Evolutionary conservation across 2,888 invertebrate species (phyloP).

Genomic region (Philereme vetulata): DNA sequence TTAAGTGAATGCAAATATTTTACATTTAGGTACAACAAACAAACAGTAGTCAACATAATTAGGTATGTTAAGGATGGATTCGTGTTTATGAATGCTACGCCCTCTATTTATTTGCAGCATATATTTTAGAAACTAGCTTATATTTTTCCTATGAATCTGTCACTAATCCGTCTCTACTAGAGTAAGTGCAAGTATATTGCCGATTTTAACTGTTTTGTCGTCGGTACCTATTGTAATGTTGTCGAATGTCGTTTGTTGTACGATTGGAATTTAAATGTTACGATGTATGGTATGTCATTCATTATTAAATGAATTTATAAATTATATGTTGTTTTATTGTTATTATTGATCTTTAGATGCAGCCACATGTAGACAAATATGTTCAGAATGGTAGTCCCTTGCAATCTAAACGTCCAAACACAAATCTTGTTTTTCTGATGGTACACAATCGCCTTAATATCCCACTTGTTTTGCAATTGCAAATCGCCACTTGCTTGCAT

Average conservation of each 20-base stretch:
- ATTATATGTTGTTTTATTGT: conserved; percentile 42
- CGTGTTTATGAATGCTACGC: conserved; percentile 47
- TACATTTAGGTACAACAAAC: conserved; percentile 51
- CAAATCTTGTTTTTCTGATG: not conserved
- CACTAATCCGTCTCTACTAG: conserved; percentile 51
- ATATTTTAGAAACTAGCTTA: conserved; percentile 20
- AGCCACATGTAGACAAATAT: not conserved
- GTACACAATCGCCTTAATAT: conserved; percentile 5
- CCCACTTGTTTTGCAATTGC: conserved; percentile 19
- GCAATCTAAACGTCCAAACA: not conserved
- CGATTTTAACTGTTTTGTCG: conserved; percentile 37
- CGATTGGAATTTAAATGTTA: conserved; percentile 67
- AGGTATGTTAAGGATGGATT: conserved; percentile 56
- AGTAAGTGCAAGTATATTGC: conserved; percentile 47
- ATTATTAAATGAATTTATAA: conserved; percentile 67
- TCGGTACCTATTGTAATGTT: conserved; percentile 44
- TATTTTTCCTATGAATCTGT: conserved; percentile 35
- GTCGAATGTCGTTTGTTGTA: conserved; percentile 55
- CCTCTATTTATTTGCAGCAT: conserved; percentile 57
- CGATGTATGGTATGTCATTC: conserved; percentile 63
- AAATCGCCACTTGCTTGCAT: conserved; percentile 29
- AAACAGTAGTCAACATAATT: conserved; percentile 59
- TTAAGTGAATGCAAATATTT: conserved; percentile 61
- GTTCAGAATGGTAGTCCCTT: too few species aligned
- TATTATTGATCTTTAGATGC: not conserved